phyloP scores from a whole-genome alignment of 1,140 invertebrate genomes.

The Centruroides sculpturatus region DNA sequence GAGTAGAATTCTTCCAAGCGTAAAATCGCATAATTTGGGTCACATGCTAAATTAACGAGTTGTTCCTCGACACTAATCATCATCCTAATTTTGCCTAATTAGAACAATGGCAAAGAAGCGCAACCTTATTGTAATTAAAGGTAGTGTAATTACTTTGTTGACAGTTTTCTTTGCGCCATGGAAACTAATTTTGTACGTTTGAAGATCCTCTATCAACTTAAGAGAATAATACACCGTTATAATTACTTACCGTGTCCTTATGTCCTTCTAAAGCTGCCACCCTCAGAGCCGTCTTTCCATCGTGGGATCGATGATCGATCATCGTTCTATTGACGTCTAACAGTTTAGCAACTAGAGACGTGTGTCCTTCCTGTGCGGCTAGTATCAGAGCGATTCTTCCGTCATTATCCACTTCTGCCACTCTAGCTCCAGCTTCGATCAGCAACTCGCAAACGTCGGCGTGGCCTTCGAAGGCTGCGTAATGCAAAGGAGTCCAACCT shows the following conservation, averaged over 20 bases:
- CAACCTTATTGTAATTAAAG: no score
- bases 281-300: slow-evolving; percentile 86
- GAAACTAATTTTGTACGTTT: no score
- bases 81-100: no score
- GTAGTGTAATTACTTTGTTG: no score
- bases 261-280: slow-evolving; percentile 74
- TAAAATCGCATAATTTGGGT: no score
- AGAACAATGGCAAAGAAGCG: no score
- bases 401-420: slow-evolving; percentile 85
- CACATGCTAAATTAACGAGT: no score
- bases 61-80: no score
- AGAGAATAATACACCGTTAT: no score
- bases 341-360: slow-evolving; percentile 48
- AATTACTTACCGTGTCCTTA: slow-evolving; percentile 49
- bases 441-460: slow-evolving; percentile 70
- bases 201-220: no score
- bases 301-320: slow-evolving; percentile 77
- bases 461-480: slow-evolving; percentile 73
- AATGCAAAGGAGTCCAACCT: slow-evolving; percentile 76
- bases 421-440: slow-evolving; percentile 76
- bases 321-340: slow-evolving; percentile 53
- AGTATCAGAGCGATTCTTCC: slow-evolving; percentile 79
- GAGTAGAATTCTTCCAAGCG: no score
- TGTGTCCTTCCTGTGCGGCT: slow-evolving; percentile 77
- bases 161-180: no score